phyloP scores from a whole-genome alignment of 2,888 invertebrate genomes.

The Troilus luridus region DNA sequence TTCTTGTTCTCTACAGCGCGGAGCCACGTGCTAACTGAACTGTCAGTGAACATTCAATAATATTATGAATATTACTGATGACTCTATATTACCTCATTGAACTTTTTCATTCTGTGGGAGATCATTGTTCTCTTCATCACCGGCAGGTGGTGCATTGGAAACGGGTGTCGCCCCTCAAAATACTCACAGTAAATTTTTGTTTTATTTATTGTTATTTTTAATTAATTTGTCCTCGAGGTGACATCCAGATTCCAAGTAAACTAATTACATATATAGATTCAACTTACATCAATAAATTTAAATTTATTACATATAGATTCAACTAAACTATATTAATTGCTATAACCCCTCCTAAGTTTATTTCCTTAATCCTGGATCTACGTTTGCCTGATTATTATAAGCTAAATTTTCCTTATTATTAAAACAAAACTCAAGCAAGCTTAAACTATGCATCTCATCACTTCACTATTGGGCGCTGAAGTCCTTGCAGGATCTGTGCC shows the following conservation, averaged over 20 bases:
- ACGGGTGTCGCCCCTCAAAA: neutral
- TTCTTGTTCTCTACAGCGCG: neutral
- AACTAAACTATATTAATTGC: too few relatives aligned
- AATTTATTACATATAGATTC: too few relatives aligned
- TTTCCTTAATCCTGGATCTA: too few relatives aligned
- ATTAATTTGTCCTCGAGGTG: neutral
- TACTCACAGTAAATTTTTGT: neutral
- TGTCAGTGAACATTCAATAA: neutral
- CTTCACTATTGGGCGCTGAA: too few relatives aligned
- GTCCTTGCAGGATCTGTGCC: too few relatives aligned
- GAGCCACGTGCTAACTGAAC: neutral
- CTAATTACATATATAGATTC: neutral
- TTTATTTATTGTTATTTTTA: neutral
- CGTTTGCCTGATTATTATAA: too few relatives aligned
- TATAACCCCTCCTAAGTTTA: too few relatives aligned
- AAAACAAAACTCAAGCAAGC: too few relatives aligned
- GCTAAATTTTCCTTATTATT: too few relatives aligned
- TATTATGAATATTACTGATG: neutral
- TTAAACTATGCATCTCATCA: too few relatives aligned
- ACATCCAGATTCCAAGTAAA: neutral
- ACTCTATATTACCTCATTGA: neutral
- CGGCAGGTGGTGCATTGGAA: neutral
- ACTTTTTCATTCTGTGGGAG: neutral
- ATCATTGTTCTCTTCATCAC: neutral
- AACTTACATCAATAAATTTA: too few relatives aligned